Percentiles rank a stretch among this genome's conserved stretches.
Conservation (phyloP, 1,140 invertebrate genomes). For the Atopsyche davidsoni region DNA sequence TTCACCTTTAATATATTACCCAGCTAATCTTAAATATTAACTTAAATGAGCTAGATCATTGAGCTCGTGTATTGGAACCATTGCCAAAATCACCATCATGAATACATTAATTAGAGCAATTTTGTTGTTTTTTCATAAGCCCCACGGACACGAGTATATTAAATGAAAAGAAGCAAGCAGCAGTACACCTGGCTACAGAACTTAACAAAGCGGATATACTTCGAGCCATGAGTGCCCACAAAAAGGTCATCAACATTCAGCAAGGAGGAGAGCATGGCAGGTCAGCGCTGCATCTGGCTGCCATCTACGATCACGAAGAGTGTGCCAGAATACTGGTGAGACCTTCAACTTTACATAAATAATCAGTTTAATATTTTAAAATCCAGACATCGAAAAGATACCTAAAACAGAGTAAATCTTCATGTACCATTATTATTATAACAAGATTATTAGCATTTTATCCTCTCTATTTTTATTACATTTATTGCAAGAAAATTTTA, state of each 20-base stretch:
- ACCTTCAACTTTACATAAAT: too few species aligned
- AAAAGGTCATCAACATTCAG: constrained; percentile 60
- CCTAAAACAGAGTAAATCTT: too few species aligned
- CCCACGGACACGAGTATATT: constrained; percentile 62
- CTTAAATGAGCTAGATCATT: too few species aligned
- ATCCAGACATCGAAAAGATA: too few species aligned
- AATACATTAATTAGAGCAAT: neutral
- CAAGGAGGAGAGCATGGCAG: constrained; percentile 71
- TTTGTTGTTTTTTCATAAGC: constrained; percentile 38
- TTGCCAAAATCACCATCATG: too few species aligned
- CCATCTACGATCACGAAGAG: constrained; percentile 73
- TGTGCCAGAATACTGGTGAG: constrained; percentile 73
- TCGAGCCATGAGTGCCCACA: constrained; percentile 60
- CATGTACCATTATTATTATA: too few species aligned
- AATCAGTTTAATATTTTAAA: too few species aligned
- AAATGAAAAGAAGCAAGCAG: constrained; percentile 71
- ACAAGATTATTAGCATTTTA: too few species aligned
- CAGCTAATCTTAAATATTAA: too few species aligned
- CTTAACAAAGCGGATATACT: constrained; percentile 61
- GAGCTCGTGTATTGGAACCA: too few species aligned
- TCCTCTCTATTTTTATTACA: too few species aligned
- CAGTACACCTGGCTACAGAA: constrained; percentile 73
- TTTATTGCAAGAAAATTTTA: neutral
- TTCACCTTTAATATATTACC: too few species aligned
- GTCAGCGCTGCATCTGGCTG: constrained; percentile 74